These are phyloP conservation scores for Coecobrya sp. DNA, from an alignment of 2,888 invertebrate species.

Conservation along the genomic window DNA sequence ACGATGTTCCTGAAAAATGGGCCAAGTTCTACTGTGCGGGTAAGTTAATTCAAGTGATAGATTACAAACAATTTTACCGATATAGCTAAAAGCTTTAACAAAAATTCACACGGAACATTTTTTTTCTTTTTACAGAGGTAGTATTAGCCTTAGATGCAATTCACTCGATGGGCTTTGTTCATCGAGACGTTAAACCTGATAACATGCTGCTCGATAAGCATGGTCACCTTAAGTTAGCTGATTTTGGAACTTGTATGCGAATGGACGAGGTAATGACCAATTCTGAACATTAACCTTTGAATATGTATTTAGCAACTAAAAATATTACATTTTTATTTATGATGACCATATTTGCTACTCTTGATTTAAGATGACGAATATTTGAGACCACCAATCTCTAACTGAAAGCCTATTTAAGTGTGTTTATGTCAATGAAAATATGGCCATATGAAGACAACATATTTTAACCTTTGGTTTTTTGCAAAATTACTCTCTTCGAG, in stretches of 20 bases:
- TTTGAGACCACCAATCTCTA: constrained; percentile 43
- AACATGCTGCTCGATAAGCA: constrained; percentile 98
- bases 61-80: too few relatives aligned
- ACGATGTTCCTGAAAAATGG: constrained; percentile 98
- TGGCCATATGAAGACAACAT: too few relatives aligned
- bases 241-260: constrained; percentile 99
- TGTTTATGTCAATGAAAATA: constrained; percentile 1
- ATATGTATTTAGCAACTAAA: too few relatives aligned
- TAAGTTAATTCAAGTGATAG: too few relatives aligned
- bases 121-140: constrained; percentile 90
- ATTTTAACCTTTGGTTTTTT: too few relatives aligned
- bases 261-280: constrained; percentile 93
- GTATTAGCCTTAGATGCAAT: constrained; percentile 99
- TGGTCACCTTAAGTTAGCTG: constrained; percentile 99
- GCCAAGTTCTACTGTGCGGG: constrained; percentile 98
- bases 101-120: too few relatives aligned
- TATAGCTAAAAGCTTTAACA: too few relatives aligned
- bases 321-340: constrained; percentile 11
- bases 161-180: constrained; percentile 98
- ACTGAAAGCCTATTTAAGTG: background rate
- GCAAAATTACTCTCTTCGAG: constrained; percentile 79
- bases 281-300: too few relatives aligned
- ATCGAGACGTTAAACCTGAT: constrained; percentile 98
- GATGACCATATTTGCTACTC: constrained; percentile 43
- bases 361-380: constrained; percentile 40